These are phyloP conservation scores for Microtus agrestis DNA, from an alignment of 2,797 vertebrate genomes.

Conservation along the genomic window DNA sequence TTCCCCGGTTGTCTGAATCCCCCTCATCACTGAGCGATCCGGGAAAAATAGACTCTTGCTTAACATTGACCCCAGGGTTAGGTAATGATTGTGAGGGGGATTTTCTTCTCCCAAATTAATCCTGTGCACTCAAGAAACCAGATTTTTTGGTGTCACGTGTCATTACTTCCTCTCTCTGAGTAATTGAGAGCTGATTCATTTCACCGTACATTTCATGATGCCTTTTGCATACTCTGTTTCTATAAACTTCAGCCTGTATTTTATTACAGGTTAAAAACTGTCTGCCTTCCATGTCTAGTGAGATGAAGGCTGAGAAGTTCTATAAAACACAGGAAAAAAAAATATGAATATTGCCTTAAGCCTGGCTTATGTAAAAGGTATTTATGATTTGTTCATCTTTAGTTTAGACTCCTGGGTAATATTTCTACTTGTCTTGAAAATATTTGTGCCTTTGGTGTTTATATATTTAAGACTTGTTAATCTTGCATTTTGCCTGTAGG, in stretches of 20 bases:
- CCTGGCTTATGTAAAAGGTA: constrained; percentile 54
- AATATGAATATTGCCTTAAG: constrained; percentile 35
- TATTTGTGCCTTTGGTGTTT: constrained; percentile 19
- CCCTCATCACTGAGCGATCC: constrained; percentile 33
- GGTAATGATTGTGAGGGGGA: constrained; percentile 45
- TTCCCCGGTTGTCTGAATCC: constrained; percentile 41
- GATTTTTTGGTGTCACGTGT: constrained; percentile 48
- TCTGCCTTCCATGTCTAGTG: background rate
- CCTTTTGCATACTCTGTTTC: constrained; percentile 54
- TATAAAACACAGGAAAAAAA: constrained; percentile 38
- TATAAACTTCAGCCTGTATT: constrained; percentile 43
- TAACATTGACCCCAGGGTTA: constrained; percentile 25
- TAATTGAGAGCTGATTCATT: constrained; percentile 62
- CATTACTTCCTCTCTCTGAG: constrained; percentile 58
- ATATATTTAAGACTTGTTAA: constrained; percentile 12
- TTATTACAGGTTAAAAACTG: constrained; percentile 54
- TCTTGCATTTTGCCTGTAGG: constrained; percentile 52
- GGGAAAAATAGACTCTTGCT: constrained; percentile 64
- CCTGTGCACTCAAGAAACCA: constrained; percentile 45
- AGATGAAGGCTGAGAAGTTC: constrained; percentile 13
- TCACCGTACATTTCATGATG: constrained; percentile 25
- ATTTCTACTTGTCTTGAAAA: constrained; percentile 57
- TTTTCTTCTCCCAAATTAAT: constrained; percentile 68
- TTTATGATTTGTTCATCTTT: constrained; percentile 50
- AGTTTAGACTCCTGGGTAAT: constrained; percentile 38